These are phyloP conservation scores for Nothoprocta pentlandii DNA, from an alignment of 2,113 vertebrate genomes.

Conservation along the genomic window DNA sequence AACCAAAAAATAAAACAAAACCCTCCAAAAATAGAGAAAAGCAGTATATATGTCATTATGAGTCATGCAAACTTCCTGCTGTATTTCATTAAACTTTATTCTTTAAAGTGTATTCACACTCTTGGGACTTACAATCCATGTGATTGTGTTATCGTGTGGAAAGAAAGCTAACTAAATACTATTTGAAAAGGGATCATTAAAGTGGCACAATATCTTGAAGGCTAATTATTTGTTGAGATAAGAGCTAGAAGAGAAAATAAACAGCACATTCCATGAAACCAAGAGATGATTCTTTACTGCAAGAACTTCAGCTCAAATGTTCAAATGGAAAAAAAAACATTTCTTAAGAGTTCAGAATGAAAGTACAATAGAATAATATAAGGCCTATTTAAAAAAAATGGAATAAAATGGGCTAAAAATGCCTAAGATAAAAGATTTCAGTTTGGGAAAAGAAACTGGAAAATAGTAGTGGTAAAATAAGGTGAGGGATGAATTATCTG, in stretches of 20 bases:
- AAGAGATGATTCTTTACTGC: not conserved
- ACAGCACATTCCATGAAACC: not conserved
- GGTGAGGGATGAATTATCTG: not conserved
- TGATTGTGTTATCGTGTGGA: slow-evolving; percentile 36
- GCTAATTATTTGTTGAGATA: slow-evolving; percentile 36
- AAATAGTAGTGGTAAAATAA: not conserved
- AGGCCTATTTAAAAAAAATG: not conserved
- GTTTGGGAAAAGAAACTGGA: not conserved
- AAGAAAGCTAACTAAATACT: slow-evolving; percentile 18
- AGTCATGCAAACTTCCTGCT: not conserved
- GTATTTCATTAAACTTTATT: slow-evolving; percentile 60
- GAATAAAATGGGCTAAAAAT: not conserved
- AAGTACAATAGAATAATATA: not conserved
- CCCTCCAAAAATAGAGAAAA: not conserved
- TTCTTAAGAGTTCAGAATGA: not conserved
- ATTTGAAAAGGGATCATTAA: not conserved
- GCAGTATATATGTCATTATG: slow-evolving; percentile 5
- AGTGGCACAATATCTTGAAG: not conserved
- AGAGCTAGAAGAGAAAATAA: slow-evolving; percentile 29
- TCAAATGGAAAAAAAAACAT: not conserved
- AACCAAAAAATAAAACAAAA: not conserved
- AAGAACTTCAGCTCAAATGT: not conserved
- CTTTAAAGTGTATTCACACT: slow-evolving; percentile 35
- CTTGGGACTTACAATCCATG: slow-evolving; percentile 33
- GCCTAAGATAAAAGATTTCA: not conserved